Evolutionary conservation across 2,888 invertebrate genomes (phyloP).

Genomic region (Eupeodes latifasciatus): DNA sequence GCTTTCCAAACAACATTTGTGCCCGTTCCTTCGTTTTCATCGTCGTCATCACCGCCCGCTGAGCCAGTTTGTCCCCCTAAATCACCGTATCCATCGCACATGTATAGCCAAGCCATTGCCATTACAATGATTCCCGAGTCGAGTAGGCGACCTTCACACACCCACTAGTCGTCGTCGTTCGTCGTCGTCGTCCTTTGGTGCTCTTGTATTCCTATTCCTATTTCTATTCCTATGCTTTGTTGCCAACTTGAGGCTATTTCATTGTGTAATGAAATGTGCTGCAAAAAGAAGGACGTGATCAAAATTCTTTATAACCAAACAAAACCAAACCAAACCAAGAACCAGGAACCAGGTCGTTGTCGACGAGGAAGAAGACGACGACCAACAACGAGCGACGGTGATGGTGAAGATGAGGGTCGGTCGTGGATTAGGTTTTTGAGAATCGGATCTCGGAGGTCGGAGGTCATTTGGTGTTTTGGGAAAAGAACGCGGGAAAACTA

Average conservation of each 20-base stretch:
- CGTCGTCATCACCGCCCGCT: neutral
- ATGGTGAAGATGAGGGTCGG: neutral
- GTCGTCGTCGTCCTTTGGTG: neutral
- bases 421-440: neutral
- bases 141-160: neutral
- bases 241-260: slow-evolving; percentile 50
- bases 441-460: neutral
- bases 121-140: neutral
- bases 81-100: slow-evolving; percentile 16
- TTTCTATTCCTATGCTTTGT: slow-evolving; percentile 6
- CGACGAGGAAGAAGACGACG: neutral
- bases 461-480: slow-evolving; percentile 52
- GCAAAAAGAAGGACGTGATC: slow-evolving; percentile 73
- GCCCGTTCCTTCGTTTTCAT: neutral
- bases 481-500: slow-evolving; percentile 32
- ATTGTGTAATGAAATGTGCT: slow-evolving; percentile 70
- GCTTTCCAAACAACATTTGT: slow-evolving; percentile 57
- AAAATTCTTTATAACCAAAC: slow-evolving; percentile 68
- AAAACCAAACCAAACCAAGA: neutral
- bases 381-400: neutral
- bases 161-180: no score
- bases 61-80: slow-evolving; percentile 30
- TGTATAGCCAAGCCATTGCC: no score
- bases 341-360: slow-evolving; percentile 28
- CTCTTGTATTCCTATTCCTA: no score